A percentile compares a stretch with the other conserved stretches of the same genome.
Conservation (phyloP, 1,140 invertebrate genomes). For the Linepithema humile region DNA sequence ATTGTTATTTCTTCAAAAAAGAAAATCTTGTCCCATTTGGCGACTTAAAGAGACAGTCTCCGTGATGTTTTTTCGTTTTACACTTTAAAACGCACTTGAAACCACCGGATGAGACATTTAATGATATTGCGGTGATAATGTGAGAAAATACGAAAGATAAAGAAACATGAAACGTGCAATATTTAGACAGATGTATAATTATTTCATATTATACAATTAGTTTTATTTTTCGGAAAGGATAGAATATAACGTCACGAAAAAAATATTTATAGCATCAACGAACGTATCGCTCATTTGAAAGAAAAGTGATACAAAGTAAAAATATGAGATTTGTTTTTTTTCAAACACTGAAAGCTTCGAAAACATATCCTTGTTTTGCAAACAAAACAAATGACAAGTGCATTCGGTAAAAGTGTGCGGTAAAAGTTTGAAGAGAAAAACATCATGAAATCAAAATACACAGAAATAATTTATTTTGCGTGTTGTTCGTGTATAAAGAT, state of each 20-base stretch:
- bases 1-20: not conserved
- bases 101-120: not conserved
- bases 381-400: no score
- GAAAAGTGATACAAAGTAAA: no score
- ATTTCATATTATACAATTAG: constrained; percentile 5
- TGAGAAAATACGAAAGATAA: not conserved
- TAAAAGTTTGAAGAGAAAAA: no score
- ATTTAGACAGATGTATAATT: constrained; percentile 17
- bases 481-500: no score
- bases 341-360: no score
- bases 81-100: not conserved
- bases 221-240: no score
- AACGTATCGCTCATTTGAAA: not conserved
- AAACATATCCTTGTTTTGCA: no score
- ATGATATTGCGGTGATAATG: not conserved
- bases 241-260: not conserved
- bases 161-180: not conserved
- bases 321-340: no score
- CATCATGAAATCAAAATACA: no score
- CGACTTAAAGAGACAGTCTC: not conserved
- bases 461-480: no score
- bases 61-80: constrained; percentile 9
- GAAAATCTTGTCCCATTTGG: not conserved
- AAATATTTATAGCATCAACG: not conserved
- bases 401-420: no score